Conservation (phyloP, 2,888 invertebrate genomes). For the Drosophila greeni region DNA sequence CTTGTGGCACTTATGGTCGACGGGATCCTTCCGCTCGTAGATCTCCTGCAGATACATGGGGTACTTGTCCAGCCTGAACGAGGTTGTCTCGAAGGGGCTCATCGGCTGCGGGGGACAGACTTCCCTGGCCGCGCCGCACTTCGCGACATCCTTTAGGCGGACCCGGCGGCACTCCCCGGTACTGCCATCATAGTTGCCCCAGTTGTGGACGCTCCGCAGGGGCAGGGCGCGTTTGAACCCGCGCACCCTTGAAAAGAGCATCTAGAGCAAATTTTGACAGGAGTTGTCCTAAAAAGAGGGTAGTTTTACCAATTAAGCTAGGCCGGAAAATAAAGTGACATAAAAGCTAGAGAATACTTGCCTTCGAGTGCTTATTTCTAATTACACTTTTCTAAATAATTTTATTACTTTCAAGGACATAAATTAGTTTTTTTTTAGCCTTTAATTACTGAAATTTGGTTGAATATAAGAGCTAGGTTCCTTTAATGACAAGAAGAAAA, state of each 20-base stretch:
- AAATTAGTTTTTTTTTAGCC: no score
- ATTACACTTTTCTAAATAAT: background rate
- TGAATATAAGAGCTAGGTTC: no score
- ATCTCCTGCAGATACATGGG: slow-evolving; percentile 33
- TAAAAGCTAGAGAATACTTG: background rate
- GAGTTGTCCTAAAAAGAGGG: background rate
- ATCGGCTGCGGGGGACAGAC: background rate
- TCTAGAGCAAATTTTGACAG: slow-evolving; percentile 13
- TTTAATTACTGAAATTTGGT: no score
- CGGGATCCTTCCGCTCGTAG: background rate
- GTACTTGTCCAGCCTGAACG: slow-evolving; percentile 5
- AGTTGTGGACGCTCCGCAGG: slow-evolving; percentile 8
- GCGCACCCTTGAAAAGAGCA: background rate
- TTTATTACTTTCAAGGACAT: no score
- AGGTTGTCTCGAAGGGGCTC: background rate
- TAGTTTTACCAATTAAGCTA: background rate
- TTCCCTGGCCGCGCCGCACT: background rate
- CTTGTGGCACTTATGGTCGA: slow-evolving; percentile 2
- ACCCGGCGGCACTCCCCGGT: slow-evolving; percentile 30
- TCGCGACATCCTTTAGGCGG: background rate
- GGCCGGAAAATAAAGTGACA: background rate
- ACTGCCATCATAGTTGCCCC: slow-evolving; percentile 43
- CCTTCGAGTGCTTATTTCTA: background rate
- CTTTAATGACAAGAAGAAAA: background rate
- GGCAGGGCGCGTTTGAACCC: no score